Base-by-base conservation (phyloP, 2,888 invertebrate species). In the Drosophila mercatorum region DNA sequence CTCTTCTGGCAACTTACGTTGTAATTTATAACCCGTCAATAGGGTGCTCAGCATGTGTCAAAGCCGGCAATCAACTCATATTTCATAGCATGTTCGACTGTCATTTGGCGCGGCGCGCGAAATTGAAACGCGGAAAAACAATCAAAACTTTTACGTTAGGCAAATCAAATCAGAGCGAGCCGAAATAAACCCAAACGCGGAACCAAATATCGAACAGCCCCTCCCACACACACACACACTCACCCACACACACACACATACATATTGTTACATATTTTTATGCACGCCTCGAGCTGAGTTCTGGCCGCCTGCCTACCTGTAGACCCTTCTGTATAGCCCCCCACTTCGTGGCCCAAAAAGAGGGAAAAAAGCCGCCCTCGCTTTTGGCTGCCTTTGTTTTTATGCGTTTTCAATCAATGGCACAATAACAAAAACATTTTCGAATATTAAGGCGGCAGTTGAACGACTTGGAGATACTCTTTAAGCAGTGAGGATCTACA, bases 371-470 rank as follows among this genome's bases (percentile, higher is more conserved):
- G 14, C 38, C 36, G 26, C 58, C 34, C 26, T 40, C 47, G 60
- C 49, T 57, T 41, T 44, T 53, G 41, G 49, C 34, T 58, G 75
- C 71, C 69, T 76, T 81, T 87, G 76, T 88, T 87, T 86, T 80
- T 86, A 89, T 88, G 83, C 81, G 88, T 88, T 87, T 87, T 87
- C 87, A 86, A 87, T 87, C 87, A 88, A 78, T 79, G 72, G 66
- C 69, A 69, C 65, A 68, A 71, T 53, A 83, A 68, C 63, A 67
- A 66, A 53, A 67, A 53, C 43, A 68, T 63, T 26, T 17, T 38
- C 3, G 28, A 34, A 34, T 17, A 17, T 17, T n/a, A 6, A 10
- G 1, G 1, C 2, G n/a, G 5, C n/a, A 11, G 14, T 5, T n/a
- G 10, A 2, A 26, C 3, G 36, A 41, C 40, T 43, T 4, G 10